Evolutionary conservation across 2,113 vertebrate species (phyloP), one percentile per base, ranked within the genome.

Genomic region (Catharus fuscescens): DNA sequence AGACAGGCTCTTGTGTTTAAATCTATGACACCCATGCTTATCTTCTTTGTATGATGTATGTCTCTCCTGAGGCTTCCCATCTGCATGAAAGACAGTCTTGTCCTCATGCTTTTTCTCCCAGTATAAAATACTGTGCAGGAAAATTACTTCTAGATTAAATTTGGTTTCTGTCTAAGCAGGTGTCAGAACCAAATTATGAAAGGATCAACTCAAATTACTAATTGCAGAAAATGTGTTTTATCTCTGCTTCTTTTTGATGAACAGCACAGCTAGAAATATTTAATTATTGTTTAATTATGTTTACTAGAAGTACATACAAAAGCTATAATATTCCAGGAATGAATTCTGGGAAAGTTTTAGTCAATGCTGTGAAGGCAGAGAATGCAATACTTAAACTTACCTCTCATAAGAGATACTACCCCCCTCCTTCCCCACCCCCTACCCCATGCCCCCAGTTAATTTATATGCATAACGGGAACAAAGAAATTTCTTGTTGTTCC

Each of bases 281-380:
- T 95, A 91, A 97, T 97, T 94, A 94, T 89, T 95, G 45, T 83
- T 95, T 93, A 91, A 92, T 95, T 93, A 78, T 91, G 83, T 86
- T 96, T 95, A 93, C 64, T 34, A 90, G 62, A 90, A 94, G 20
- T 74, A 72, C 34, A 47, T 47, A 57, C 28, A 88, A 87, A 71
- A 87, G 56, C 24, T 71, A 59, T 60, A 91, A 83, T 80, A 48
- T 91, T 80, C 57, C 42, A 91, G 42, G 29, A 44, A 44, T 72
- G 31, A 79, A 76, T 93, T 84, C 56, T 81, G 61, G 47, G 42
- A 78, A 86, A 61, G 70, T 81, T 88, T 76, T 70, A 81, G 92
- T 73, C 56, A 91, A 25, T 77, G 26, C 12, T 83, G n/a, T 56
- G 59, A 88, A 90, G 31, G 31, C 10, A 86, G 18, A 79, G 34